Conservation (phyloP, 2,888 invertebrate genomes). For the Caenorhabditis angaria region DNA sequence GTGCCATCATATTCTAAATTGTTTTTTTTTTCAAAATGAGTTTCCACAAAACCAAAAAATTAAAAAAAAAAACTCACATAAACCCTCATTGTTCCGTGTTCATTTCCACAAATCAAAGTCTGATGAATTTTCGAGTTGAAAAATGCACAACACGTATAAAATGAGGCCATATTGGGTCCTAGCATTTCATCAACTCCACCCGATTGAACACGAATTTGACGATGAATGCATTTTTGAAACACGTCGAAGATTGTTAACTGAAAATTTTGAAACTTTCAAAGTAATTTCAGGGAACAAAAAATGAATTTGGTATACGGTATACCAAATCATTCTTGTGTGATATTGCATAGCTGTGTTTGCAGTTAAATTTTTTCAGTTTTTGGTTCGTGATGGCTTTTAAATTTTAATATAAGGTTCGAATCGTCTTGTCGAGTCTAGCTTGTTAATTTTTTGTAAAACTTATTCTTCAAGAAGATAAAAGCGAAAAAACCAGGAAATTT, state of each 20-base stretch:
- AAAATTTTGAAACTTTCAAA: neutral
- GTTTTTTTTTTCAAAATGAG: neutral
- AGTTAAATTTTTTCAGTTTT: no score
- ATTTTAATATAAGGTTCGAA: no score
- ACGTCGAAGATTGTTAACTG: conserved; percentile 37
- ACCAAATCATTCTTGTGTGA: no score
- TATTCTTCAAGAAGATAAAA: neutral
- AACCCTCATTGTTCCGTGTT: conserved; percentile 30
- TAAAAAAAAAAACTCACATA: conserved; percentile 32
- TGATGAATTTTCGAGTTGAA: conserved; percentile 9
- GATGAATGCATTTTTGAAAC: conserved; percentile 9
- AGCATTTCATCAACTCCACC: conserved; percentile 12
- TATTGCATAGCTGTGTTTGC: no score
- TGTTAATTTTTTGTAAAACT: neutral
- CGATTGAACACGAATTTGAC: conserved; percentile 23
- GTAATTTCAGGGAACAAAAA: neutral
- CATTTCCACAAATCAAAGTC: conserved; percentile 38
- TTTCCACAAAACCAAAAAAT: no score
- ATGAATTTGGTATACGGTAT: no score
- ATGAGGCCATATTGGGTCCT: conserved; percentile 8
- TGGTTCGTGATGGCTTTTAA: no score
- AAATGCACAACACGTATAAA: conserved; percentile 20
- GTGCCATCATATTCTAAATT: conserved; percentile 15
- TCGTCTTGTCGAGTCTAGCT: no score
- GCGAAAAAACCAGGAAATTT: no score